Percentiles rank a stretch among this genome's conserved stretches.
Conservation (phyloP, 2,797 vertebrate genomes). For the Sebastes trivittatus region DNA sequence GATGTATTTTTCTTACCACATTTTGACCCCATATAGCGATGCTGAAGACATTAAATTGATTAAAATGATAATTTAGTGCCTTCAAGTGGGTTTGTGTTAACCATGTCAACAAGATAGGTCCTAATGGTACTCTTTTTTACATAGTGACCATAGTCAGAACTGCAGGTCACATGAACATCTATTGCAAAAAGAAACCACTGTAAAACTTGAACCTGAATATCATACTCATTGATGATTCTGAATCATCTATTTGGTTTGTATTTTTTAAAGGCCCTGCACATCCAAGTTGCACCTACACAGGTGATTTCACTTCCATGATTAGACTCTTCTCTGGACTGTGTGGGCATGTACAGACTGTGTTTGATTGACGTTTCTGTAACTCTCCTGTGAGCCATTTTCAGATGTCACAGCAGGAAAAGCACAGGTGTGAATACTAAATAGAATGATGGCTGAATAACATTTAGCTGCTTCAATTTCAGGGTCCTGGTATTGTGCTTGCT, state of each 20-base stretch:
- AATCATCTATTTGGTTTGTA: not conserved
- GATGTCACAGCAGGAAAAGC: not conserved
- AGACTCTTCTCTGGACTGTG: not conserved
- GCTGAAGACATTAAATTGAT: not conserved
- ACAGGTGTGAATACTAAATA: not conserved
- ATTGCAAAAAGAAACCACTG: not conserved
- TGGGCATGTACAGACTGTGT: not conserved
- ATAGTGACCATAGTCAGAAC: not conserved
- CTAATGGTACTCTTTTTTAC: not conserved
- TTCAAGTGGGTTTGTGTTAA: not conserved
- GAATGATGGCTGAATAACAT: not conserved
- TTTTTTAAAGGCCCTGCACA: not conserved
- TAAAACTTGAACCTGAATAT: not conserved
- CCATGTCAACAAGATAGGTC: not conserved
- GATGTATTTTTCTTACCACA: not conserved
- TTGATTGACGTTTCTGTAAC: not conserved
- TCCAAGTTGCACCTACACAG: not conserved
- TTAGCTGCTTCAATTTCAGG: not conserved
- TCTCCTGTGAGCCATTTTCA: not conserved
- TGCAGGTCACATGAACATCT: not conserved
- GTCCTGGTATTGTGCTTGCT: not conserved
- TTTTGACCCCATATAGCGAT: not conserved
- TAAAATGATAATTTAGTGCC: not conserved
- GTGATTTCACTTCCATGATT: not conserved
- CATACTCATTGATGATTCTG: not conserved